Conservation (phyloP, 2,888 invertebrate species). For the Calameuta pallipes region DNA sequence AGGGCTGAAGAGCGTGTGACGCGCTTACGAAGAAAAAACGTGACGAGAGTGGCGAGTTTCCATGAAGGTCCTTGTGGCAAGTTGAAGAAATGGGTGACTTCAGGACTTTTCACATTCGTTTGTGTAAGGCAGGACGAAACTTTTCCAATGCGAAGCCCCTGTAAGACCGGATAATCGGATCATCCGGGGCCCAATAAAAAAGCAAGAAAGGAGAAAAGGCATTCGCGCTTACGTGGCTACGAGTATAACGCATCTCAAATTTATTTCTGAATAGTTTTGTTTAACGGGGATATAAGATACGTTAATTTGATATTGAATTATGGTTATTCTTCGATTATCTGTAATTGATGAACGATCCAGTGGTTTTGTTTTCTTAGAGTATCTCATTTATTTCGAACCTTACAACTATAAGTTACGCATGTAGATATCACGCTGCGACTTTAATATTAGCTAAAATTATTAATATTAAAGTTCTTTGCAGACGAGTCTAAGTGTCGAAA, state of each 20-base stretch:
- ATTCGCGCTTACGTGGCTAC: conserved; percentile 16
- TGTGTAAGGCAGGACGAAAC: conserved; percentile 41
- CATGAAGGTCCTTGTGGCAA: background rate
- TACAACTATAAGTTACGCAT: conserved; percentile 11
- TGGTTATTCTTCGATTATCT: background rate
- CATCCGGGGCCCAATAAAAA: conserved; percentile 45
- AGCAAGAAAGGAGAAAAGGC: conserved; percentile 27
- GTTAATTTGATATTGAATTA: background rate
- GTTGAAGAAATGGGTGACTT: background rate
- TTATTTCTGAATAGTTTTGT: conserved; percentile 9
- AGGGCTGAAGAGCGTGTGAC: background rate
- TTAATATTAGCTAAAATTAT: conserved; percentile 1
- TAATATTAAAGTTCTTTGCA: conserved; percentile 2
- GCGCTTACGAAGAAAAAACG: background rate
- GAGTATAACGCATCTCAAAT: conserved; percentile 4
- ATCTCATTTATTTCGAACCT: conserved; percentile 3
- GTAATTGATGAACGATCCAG: background rate
- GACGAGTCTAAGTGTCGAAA: background rate
- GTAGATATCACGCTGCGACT: background rate
- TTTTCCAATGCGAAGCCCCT: conserved; percentile 47
- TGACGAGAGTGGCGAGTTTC: background rate
- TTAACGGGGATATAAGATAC: background rate
- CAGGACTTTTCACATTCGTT: background rate
- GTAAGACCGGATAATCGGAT: conserved; percentile 57
- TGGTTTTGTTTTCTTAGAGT: background rate